Evolutionary conservation across 2,113 vertebrate species (phyloP).

Genomic region (Oxyruncus cristatus): DNA sequence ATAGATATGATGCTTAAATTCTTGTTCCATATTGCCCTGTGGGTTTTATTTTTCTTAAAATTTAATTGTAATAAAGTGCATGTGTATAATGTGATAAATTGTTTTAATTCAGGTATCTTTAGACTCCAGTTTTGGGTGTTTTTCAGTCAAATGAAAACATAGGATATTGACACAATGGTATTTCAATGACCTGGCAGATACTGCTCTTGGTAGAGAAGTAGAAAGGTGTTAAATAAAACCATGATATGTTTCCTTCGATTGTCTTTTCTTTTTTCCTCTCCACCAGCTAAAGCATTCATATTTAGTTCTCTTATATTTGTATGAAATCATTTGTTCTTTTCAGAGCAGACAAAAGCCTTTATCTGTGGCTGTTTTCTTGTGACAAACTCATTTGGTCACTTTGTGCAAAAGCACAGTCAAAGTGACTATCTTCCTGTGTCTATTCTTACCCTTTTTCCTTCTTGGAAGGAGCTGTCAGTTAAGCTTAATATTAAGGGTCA

Average conservation of each 20-base stretch:
- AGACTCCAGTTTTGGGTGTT: not conserved
- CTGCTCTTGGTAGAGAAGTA: not conserved
- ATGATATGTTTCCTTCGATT: accelerated
- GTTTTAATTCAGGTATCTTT: not conserved
- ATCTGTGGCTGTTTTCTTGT: not conserved
- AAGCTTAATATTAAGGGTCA: constrained; percentile 28
- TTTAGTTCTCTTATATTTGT: not conserved
- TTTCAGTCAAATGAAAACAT: not conserved
- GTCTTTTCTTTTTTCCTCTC: too few relatives aligned
- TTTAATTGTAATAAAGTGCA: not conserved
- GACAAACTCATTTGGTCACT: not conserved
- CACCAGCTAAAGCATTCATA: not conserved
- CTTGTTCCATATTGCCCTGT: not conserved
- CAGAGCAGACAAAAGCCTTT: not conserved
- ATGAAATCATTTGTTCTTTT: not conserved
- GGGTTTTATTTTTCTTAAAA: not conserved
- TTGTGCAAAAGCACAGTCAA: constrained; percentile 7
- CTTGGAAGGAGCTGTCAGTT: constrained; percentile 39
- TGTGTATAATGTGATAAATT: not conserved
- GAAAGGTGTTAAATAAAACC: not conserved
- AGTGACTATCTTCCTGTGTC: not conserved
- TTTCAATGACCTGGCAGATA: not conserved
- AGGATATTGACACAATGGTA: not conserved
- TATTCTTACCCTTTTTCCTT: not conserved
- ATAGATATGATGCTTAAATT: not conserved